phyloP scores from a whole-genome alignment of 2,113 vertebrate genomes.

The Anseranas semipalmata region DNA sequence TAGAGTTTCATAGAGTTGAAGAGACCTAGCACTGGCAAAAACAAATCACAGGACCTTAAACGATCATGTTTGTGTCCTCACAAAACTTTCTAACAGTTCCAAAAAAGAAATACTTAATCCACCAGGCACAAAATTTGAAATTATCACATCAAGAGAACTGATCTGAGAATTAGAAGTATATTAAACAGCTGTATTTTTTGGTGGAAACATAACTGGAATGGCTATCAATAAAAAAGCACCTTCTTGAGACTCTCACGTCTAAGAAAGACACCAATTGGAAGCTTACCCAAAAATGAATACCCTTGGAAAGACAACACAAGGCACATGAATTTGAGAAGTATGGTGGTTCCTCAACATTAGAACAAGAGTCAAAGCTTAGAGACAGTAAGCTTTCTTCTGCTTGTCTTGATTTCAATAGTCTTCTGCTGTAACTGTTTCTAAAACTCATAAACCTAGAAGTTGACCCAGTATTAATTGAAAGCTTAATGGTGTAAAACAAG shows the following conservation, averaged over 20 bases:
- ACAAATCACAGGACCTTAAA: background rate
- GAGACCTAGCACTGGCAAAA: too few species aligned
- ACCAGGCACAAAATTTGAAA: background rate
- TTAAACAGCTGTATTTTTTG: background rate
- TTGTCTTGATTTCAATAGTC: background rate
- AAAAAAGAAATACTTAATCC: background rate
- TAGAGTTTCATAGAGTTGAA: too few species aligned
- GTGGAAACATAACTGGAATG: background rate
- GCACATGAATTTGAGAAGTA: background rate
- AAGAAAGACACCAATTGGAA: background rate
- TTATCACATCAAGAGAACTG: background rate
- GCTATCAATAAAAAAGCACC: background rate
- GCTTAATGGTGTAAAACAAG: background rate
- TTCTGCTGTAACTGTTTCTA: background rate
- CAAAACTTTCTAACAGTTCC: background rate
- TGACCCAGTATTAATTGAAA: background rate
- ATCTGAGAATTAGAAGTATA: background rate
- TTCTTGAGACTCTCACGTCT: background rate
- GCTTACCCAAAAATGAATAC: background rate
- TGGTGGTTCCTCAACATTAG: background rate
- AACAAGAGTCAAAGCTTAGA: background rate
- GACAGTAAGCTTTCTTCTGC: background rate
- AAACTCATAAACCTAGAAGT: background rate
- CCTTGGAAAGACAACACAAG: background rate
- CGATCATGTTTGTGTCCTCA: background rate